Percentiles rank a stretch among this genome's conserved stretches.
These are phyloP conservation scores for Mesocentrotus franciscanus DNA, from an alignment of 53 echinoderm and acorn worm genomes.

Conservation along the genomic window DNA sequence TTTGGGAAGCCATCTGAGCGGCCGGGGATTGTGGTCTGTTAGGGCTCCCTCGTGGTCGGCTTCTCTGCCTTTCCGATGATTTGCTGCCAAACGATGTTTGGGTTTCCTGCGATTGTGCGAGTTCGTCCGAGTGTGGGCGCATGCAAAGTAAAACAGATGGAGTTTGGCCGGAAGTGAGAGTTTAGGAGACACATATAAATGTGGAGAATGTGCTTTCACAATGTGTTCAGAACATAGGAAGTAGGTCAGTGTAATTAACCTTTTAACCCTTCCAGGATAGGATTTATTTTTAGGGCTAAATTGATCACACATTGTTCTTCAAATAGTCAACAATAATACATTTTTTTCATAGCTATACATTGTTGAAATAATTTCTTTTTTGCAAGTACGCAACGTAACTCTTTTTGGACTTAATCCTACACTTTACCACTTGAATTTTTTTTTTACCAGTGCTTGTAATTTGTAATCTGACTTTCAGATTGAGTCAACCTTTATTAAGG, in stretches of 20 bases:
- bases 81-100: neutral
- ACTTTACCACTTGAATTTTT: too few relatives aligned
- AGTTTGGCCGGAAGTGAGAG: neutral
- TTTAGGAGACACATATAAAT: neutral
- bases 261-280: neutral
- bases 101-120: neutral
- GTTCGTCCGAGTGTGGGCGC: neutral
- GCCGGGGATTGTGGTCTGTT: neutral
- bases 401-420: too few relatives aligned
- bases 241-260: neutral
- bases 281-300: too few relatives aligned
- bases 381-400: too few relatives aligned
- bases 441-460: neutral
- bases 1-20: slow-evolving; percentile 20
- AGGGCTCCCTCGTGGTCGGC: neutral
- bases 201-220: neutral
- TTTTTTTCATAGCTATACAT: too few relatives aligned
- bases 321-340: too few relatives aligned
- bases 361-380: too few relatives aligned
- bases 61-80: neutral
- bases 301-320: too few relatives aligned
- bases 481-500: too few relatives aligned
- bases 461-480: too few relatives aligned
- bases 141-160: neutral
- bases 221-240: neutral